Base-by-base conservation (phyloP, 2,888 invertebrate species). In the Dione vanillae region DNA sequence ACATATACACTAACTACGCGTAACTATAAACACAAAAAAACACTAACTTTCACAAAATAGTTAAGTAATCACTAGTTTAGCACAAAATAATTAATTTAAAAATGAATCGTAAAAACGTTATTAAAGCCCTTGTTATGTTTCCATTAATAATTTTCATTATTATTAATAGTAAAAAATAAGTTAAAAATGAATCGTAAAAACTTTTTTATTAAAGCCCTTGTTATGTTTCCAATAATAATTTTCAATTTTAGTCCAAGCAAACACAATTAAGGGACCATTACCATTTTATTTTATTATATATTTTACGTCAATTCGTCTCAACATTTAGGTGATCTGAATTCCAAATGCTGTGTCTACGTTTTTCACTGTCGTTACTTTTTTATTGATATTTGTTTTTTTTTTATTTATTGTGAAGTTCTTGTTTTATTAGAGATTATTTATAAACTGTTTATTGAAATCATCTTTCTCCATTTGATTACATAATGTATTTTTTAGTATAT, bases 311-410 rank as follows among this genome's bases (percentile, higher is more conserved):
- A 61, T 52, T 52, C 27, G 41, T 27, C 41, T 49, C 3, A 74
- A 68, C 69, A 68, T 68, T 69, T 72, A 58, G 72, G 68, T 70
- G 70, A 70, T 72, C 72, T 67, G 74, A 72, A 74, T 74, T 72
- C 72, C 70, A 70, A 74, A 74, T 74, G 74, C 43, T 62, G 64
- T 67, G 67, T 51, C 72, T 70, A 70, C 74, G 72, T 74, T 70
- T 72, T 72, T 43, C 70, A 62, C 58, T 70, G 68, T 72, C 70
- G 70, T 70, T 72, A 74, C 68, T 58, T 74, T 56, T 74, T 74
- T 74, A 72, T 74, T 72, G 65, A 70, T 72, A 70, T 74, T 74
- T 70, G 51, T 70, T 72, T 72, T 72, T 47, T 61, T 70, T 70
- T 70, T 58, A 68, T 59, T 72, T 27, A 43, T 47, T 58, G 19